Conservation (phyloP, 2,888 invertebrate species). For the Thymelicus lineola region DNA sequence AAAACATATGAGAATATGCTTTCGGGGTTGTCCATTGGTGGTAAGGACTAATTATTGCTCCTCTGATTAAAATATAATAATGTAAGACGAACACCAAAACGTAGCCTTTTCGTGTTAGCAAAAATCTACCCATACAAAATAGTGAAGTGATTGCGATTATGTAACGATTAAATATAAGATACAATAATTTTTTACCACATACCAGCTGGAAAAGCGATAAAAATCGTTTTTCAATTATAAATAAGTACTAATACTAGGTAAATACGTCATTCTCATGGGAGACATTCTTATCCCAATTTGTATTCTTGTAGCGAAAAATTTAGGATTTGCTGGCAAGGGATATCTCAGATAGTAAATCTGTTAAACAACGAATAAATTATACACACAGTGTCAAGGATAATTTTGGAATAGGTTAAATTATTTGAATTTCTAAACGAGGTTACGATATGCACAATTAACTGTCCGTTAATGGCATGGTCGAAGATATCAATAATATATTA, state of each 20-base stretch:
- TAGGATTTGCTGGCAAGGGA: conserved; percentile 27
- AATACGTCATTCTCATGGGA: conserved; percentile 35
- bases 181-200: conserved; percentile 37
- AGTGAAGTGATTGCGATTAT: conserved; percentile 39
- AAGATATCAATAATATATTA: too few species aligned
- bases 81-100: conserved; percentile 79
- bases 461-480: conserved; percentile 16
- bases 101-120: conserved; percentile 63
- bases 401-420: conserved; percentile 18
- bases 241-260: conserved; percentile 35
- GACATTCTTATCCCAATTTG: conserved; percentile 29
- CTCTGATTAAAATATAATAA: conserved; percentile 54
- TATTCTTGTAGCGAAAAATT: conserved; percentile 32
- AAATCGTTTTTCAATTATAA: conserved; percentile 36
- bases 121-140: conserved; percentile 40
- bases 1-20: conserved; percentile 63
- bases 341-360: conserved; percentile 36
- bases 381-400: conserved; percentile 26
- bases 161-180: conserved; percentile 35
- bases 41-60: conserved; percentile 53
- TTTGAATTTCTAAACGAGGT: conserved; percentile 15
- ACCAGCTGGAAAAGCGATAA: conserved; percentile 32
- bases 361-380: conserved; percentile 57
- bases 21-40: conserved; percentile 69
- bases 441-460: conserved; percentile 4